Evolutionary conservation across 2,888 invertebrate species (phyloP).

Genomic region (Allolobophora icterica): DNA sequence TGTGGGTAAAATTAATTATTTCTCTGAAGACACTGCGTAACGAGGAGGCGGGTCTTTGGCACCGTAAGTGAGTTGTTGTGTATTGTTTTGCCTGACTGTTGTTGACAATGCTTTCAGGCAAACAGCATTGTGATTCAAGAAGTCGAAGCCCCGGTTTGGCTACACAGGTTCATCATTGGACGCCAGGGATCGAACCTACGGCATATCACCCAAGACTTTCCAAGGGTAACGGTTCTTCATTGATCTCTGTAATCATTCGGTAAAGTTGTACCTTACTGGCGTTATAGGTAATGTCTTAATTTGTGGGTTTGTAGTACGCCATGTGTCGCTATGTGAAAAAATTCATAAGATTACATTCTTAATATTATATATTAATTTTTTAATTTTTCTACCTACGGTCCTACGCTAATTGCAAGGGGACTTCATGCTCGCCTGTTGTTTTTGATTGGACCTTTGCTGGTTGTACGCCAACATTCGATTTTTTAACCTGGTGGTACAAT

Average conservation of each 20-base stretch:
- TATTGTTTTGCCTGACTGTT: not conserved
- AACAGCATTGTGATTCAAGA: constrained; percentile 88
- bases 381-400: too few species aligned
- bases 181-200: constrained; percentile 91
- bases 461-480: too few species aligned
- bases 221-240: constrained; percentile 52
- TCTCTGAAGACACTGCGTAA: too few species aligned
- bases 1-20: too few species aligned
- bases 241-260: not conserved
- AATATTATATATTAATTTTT: too few species aligned
- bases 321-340: too few species aligned
- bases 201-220: constrained; percentile 83
- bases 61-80: not conserved
- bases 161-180: constrained; percentile 96
- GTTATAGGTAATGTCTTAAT: not conserved
- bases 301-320: too few species aligned
- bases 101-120: constrained; percentile 74
- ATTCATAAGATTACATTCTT: too few species aligned
- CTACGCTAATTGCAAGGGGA: too few species aligned
- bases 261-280: not conserved
- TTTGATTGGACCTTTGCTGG: too few species aligned
- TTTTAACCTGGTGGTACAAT: too few species aligned
- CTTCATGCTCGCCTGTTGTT: too few species aligned
- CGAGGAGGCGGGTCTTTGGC: not conserved
- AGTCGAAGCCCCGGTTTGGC: constrained; percentile 91